phyloP scores from a whole-genome alignment of 2,113 vertebrate genomes.

The Holacanthus passer region DNA sequence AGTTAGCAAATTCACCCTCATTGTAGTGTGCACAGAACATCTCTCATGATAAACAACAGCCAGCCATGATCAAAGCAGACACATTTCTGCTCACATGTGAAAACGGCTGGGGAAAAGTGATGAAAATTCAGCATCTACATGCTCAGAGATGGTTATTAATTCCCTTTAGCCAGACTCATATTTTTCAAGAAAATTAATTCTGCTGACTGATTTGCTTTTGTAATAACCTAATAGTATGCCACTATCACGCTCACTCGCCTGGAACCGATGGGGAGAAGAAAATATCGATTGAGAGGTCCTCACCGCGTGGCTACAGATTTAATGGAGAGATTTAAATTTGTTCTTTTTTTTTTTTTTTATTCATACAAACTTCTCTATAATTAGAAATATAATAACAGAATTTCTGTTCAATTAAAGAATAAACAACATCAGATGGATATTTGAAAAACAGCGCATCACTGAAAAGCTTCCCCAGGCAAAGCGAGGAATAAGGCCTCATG shows the following conservation, averaged over 20 bases:
- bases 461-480: neutral
- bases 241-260: slow-evolving; percentile 78
- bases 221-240: slow-evolving; percentile 85
- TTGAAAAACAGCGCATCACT: no score
- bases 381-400: slow-evolving; percentile 51
- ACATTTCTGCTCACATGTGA: slow-evolving; percentile 44
- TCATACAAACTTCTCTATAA: slow-evolving; percentile 60
- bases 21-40: slow-evolving; percentile 34
- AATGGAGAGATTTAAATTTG: slow-evolving; percentile 76
- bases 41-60: slow-evolving; percentile 40
- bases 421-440: slow-evolving; percentile 3
- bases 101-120: slow-evolving; percentile 53
- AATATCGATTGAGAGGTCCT: slow-evolving; percentile 78
- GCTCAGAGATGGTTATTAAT: slow-evolving; percentile 74
- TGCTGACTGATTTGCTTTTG: slow-evolving; percentile 85
- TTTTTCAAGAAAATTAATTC: slow-evolving; percentile 84
- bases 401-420: slow-evolving; percentile 5
- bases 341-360: slow-evolving; percentile 67
- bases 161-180: slow-evolving; percentile 75
- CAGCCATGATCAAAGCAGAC: slow-evolving; percentile 38
- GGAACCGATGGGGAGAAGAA: slow-evolving; percentile 81
- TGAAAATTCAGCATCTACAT: slow-evolving; percentile 72
- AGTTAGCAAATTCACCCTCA: slow-evolving; percentile 9
- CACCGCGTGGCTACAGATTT: slow-evolving; percentile 65
- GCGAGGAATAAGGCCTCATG: neutral